Evolutionary conservation across 2,113 vertebrate genomes (phyloP).

Genomic region (Pholis gunnellus): DNA sequence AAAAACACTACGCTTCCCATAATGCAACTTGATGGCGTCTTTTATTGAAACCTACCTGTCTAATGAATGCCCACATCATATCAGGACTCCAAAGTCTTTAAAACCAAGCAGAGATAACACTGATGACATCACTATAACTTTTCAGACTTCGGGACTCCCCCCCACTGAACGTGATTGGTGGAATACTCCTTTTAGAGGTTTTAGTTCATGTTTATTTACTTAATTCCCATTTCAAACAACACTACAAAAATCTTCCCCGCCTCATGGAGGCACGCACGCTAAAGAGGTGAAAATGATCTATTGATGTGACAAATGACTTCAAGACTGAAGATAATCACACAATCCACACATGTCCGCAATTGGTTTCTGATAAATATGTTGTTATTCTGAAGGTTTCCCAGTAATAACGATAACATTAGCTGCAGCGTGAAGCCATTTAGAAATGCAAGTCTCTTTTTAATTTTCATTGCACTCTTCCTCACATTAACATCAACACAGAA

Average conservation of each 20-base stretch:
- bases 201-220: not conserved
- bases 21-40: not conserved
- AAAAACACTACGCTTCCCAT: not conserved
- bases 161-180: not conserved
- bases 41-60: not conserved
- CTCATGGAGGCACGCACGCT: constrained; percentile 7
- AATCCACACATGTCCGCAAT: constrained; percentile 28
- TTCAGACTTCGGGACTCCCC: not conserved
- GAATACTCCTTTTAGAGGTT: not conserved
- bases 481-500: constrained; percentile 49
- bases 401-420: not conserved
- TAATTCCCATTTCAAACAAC: not conserved
- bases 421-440: not conserved
- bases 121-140: not conserved
- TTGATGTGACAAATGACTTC: constrained; percentile 27
- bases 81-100: not conserved
- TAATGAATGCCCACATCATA: not conserved
- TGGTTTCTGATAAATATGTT: constrained; percentile 12
- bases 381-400: constrained; percentile 6
- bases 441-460: constrained; percentile 3
- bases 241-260: not conserved
- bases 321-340: constrained; percentile 28
- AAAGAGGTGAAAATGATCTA: constrained; percentile 23
- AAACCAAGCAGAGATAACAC: not conserved
- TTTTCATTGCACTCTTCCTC: constrained; percentile 37